Percentiles rank a stretch among this genome's conserved stretches.
Conservation (phyloP, 2,113 vertebrate species). For the Saguinus midas region DNA sequence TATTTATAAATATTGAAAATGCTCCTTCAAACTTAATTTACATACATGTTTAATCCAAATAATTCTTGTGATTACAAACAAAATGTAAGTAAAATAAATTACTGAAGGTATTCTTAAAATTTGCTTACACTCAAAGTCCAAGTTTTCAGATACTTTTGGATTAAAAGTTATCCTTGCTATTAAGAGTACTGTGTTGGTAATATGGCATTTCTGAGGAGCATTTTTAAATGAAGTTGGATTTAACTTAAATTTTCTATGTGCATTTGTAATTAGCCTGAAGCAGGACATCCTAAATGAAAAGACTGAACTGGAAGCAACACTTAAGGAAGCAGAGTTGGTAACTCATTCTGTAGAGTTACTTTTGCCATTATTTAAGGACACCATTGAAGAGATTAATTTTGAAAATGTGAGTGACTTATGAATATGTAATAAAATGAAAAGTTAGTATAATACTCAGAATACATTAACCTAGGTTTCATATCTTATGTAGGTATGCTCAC, state of each 20-base stretch:
- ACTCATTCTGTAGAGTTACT: constrained; percentile 83
- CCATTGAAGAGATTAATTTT: constrained; percentile 79
- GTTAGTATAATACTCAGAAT: not conserved
- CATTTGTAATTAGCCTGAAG: constrained; percentile 63
- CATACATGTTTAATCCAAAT: not conserved
- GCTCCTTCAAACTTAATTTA: not conserved
- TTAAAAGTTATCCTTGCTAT: not conserved
- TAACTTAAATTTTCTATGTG: constrained; percentile 53
- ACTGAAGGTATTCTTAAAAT: not conserved
- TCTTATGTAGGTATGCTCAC: not conserved
- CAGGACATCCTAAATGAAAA: constrained; percentile 44
- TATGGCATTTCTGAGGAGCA: not conserved
- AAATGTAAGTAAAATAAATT: not conserved
- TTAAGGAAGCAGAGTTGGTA: constrained; percentile 84
- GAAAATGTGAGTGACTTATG: constrained; percentile 77
- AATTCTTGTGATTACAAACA: not conserved
- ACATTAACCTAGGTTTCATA: not conserved
- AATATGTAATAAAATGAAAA: constrained; percentile 28
- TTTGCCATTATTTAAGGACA: constrained; percentile 85
- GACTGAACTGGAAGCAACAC: constrained; percentile 77
- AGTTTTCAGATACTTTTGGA: not conserved
- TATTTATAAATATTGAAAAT: constrained; percentile 39
- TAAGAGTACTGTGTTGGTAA: not conserved
- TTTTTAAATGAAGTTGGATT: constrained; percentile 12
- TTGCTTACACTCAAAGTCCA: not conserved